These are phyloP conservation scores for Mya arenaria DNA, from an alignment of 1,140 invertebrate genomes.

Conservation along the genomic window DNA sequence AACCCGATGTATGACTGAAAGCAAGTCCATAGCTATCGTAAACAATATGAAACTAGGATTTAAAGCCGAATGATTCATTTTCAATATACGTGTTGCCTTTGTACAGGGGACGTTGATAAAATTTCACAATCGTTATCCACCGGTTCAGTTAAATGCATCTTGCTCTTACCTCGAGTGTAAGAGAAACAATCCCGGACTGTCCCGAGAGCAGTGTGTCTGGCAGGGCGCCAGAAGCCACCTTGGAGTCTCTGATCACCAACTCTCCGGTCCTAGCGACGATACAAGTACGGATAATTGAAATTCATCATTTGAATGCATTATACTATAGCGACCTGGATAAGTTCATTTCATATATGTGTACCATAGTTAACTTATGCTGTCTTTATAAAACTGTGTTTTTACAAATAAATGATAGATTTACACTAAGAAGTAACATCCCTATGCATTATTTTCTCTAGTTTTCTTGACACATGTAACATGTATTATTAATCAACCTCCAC, in stretches of 20 bases:
- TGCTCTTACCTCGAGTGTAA: conserved; percentile 9
- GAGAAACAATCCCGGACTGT: neutral
- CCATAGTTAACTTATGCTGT: too few species aligned
- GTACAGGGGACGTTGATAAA: neutral
- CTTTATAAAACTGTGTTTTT: too few species aligned
- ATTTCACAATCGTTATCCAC: neutral
- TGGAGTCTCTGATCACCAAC: conserved; percentile 11
- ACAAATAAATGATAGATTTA: too few species aligned
- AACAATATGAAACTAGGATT: neutral
- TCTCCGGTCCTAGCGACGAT: neutral
- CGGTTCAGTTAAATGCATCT: neutral
- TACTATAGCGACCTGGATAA: too few species aligned
- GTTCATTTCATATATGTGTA: too few species aligned
- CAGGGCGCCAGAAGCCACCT: neutral
- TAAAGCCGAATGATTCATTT: neutral
- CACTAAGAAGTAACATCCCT: too few species aligned
- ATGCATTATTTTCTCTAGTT: too few species aligned
- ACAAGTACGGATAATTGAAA: too few species aligned
- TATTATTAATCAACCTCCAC: too few species aligned
- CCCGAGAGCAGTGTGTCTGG: neutral
- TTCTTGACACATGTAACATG: too few species aligned
- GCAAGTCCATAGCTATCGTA: neutral
- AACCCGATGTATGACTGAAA: neutral
- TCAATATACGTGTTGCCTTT: neutral
- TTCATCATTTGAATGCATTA: too few species aligned